A percentile compares a stretch with the other conserved stretches of the same genome.
These are phyloP conservation scores for Poeciliopsis gracilis DNA, from an alignment of 2,797 vertebrate species.

Conservation along the genomic window DNA sequence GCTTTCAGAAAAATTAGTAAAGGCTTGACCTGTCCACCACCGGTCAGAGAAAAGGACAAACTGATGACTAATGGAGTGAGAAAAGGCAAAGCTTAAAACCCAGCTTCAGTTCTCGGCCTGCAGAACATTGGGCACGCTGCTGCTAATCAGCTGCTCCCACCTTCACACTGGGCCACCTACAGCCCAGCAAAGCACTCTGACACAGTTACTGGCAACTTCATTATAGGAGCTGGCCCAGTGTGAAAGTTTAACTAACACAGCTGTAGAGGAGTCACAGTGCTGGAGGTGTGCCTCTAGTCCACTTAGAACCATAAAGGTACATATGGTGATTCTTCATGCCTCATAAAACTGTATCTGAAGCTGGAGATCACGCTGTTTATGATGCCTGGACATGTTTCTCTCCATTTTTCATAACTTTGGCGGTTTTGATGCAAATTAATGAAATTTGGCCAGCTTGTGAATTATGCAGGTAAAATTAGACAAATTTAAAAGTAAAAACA, in stretches of 20 bases:
- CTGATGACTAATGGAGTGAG: constrained; percentile 73
- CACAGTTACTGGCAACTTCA: constrained; percentile 13
- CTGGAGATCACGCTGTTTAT: not conserved
- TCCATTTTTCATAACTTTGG: not conserved
- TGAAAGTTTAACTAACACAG: constrained; percentile 7
- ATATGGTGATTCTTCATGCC: not conserved
- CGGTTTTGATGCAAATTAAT: not conserved
- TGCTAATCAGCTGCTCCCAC: constrained; percentile 22
- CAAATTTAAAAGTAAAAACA: not conserved
- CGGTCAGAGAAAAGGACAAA: constrained; percentile 79
- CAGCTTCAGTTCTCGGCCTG: constrained; percentile 38
- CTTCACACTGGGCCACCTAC: no score
- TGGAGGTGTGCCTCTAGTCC: not conserved
- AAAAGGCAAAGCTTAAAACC: constrained; percentile 47
- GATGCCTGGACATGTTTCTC: not conserved
- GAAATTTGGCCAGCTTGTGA: not conserved
- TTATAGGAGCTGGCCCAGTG: not conserved
- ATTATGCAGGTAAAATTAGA: not conserved
- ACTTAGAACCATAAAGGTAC: not conserved
- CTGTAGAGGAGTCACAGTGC: not conserved
- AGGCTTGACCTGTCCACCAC: constrained; percentile 81
- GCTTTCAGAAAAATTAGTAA: constrained; percentile 81
- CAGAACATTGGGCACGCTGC: constrained; percentile 16
- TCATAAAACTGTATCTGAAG: not conserved
- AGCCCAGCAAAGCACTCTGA: not conserved